phyloP scores from a whole-genome alignment of 53 echinoderm and acorn worm genomes.

The Antedon mediterranea region DNA sequence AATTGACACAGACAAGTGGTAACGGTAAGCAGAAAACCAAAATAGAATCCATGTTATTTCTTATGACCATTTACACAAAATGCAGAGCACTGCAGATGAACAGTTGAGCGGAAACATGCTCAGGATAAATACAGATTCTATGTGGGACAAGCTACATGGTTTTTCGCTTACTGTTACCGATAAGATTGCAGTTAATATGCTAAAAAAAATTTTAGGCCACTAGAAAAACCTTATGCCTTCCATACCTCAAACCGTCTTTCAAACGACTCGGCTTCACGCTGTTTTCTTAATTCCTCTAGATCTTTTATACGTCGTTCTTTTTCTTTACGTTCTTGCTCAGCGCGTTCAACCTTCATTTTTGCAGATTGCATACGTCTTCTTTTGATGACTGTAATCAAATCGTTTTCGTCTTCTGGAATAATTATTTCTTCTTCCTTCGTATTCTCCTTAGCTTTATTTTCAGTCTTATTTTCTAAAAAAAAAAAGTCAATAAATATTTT shows the following conservation, averaged over 20 bases:
- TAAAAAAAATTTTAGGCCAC: not conserved
- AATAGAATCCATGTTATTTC: too few species aligned
- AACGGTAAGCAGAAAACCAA: too few species aligned
- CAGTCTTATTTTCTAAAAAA: constrained; percentile 4
- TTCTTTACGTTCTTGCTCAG: constrained; percentile 51
- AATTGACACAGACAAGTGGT: too few species aligned
- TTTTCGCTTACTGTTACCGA: too few species aligned
- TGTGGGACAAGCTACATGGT: too few species aligned
- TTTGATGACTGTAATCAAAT: constrained; percentile 71
- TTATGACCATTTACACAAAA: too few species aligned
- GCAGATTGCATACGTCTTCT: constrained; percentile 59
- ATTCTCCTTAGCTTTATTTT: not conserved
- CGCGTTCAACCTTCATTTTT: constrained; percentile 45
- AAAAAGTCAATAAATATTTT: not conserved
- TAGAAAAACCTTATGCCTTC: not conserved
- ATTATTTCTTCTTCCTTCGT: constrained; percentile 9
- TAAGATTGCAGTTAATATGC: not conserved
- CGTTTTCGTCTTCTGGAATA: constrained; percentile 35
- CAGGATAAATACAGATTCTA: too few species aligned
- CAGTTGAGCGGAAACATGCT: too few species aligned
- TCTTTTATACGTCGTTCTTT: constrained; percentile 60
- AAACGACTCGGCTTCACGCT: constrained; percentile 40
- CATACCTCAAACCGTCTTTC: constrained; percentile 60
- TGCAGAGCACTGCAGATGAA: too few species aligned
- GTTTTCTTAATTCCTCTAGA: constrained; percentile 38